Evolutionary conservation across 2,888 invertebrate species (phyloP).

Genomic region (Leptopilina myrica): DNA sequence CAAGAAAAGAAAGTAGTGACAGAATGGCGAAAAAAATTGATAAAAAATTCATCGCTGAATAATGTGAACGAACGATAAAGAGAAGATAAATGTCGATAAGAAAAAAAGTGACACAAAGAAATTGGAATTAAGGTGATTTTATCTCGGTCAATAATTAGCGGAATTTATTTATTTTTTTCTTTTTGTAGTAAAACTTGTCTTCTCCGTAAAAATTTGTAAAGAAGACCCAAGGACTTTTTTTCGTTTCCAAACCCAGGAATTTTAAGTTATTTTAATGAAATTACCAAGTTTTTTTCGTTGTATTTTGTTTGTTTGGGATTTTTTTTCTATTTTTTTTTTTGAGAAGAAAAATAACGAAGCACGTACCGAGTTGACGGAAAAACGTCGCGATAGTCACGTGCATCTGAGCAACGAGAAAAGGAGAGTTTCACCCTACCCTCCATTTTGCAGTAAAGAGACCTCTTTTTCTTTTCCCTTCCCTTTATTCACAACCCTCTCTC

Average conservation of each 20-base stretch:
- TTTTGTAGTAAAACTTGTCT: too few relatives aligned
- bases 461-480: slow-evolving; percentile 13
- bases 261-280: slow-evolving; percentile 33
- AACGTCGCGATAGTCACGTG: slow-evolving; percentile 35
- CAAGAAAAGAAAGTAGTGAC: too few relatives aligned
- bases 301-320: too few relatives aligned
- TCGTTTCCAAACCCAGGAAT: slow-evolving; percentile 17
- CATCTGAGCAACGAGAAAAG: slow-evolving; percentile 32
- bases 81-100: too few relatives aligned
- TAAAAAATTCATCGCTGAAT: too few relatives aligned
- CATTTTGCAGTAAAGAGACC: slow-evolving; percentile 31
- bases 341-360: slow-evolving; percentile 32
- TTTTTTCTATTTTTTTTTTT: neutral
- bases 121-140: too few relatives aligned
- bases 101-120: too few relatives aligned
- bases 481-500: slow-evolving; percentile 32
- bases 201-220: too few relatives aligned
- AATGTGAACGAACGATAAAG: too few relatives aligned
- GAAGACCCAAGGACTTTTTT: neutral
- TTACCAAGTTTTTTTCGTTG: neutral
- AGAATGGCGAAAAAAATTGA: too few relatives aligned
- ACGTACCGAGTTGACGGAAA: slow-evolving; percentile 37
- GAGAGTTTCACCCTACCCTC: slow-evolving; percentile 2
- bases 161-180: slow-evolving; percentile 22
- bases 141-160: too few relatives aligned